These are phyloP conservation scores for Poecilobothrus nobilitatus DNA, from an alignment of 2,888 invertebrate species.

Conservation along the genomic window DNA sequence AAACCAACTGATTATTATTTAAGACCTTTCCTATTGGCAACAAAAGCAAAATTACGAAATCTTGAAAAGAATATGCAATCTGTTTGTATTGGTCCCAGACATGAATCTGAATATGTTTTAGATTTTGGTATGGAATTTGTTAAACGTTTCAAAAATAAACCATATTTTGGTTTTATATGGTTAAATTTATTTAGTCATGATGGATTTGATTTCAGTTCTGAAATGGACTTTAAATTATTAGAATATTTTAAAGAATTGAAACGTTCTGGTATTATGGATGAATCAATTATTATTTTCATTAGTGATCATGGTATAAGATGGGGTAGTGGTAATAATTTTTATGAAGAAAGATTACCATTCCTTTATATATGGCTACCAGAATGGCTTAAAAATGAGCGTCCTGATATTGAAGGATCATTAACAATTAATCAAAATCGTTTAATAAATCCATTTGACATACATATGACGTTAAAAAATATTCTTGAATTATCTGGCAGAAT, in stretches of 20 bases:
- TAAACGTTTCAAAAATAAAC: slow-evolving; percentile 48
- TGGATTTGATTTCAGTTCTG: slow-evolving; percentile 51
- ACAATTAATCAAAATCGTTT: slow-evolving; percentile 53
- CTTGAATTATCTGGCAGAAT: slow-evolving; percentile 45
- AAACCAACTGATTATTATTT: slow-evolving; percentile 73
- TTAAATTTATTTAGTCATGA: slow-evolving; percentile 64
- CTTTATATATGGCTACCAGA: slow-evolving; percentile 58
- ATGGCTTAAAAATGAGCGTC: slow-evolving; percentile 49
- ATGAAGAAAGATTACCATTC: slow-evolving; percentile 67
- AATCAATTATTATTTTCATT: slow-evolving; percentile 58
- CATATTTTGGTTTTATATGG: slow-evolving; percentile 67
- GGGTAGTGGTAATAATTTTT: slow-evolving; percentile 60
- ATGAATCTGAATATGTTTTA: slow-evolving; percentile 55
- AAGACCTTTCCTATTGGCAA: slow-evolving; percentile 58
- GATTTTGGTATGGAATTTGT: slow-evolving; percentile 58
- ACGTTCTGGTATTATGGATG: slow-evolving; percentile 49
- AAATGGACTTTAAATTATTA: slow-evolving; percentile 53
- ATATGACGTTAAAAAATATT: slow-evolving; percentile 57
- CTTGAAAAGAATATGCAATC: slow-evolving; percentile 42
- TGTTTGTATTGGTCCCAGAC: slow-evolving; percentile 51
- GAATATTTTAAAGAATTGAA: slow-evolving; percentile 50
- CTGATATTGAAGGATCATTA: slow-evolving; percentile 48
- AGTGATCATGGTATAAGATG: slow-evolving; percentile 70
- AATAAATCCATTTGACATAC: slow-evolving; percentile 63
- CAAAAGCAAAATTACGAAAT: slow-evolving; percentile 47